phyloP scores from a whole-genome alignment of 1,140 invertebrate species.

The Bursaphelenchus mucronatus region DNA sequence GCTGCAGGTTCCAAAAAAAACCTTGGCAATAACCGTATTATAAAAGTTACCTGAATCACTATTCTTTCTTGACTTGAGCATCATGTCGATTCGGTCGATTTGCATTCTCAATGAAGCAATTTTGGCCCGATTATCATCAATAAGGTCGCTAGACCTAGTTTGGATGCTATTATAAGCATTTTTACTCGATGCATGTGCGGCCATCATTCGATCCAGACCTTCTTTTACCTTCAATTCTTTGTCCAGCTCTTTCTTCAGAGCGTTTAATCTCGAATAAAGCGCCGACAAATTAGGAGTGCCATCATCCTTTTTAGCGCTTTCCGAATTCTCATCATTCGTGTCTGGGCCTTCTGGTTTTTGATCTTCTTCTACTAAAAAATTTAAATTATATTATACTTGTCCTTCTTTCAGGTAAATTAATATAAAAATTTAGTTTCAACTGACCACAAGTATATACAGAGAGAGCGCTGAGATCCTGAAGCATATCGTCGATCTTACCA shows the following conservation, averaged over 20 bases:
- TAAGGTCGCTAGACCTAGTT: slow-evolving; percentile 32
- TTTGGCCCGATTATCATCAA: slow-evolving; percentile 52
- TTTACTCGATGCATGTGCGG: slow-evolving; percentile 25
- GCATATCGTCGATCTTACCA: no score
- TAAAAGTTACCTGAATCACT: slow-evolving; percentile 17
- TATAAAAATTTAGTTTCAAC: no score
- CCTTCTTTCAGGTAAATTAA: no score
- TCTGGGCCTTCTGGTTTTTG: not conserved
- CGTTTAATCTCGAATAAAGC: not conserved
- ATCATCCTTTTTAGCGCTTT: not conserved
- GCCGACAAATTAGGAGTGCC: not conserved
- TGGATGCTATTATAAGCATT: slow-evolving; percentile 35
- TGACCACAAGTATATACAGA: no score
- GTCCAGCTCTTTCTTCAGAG: slow-evolving; percentile 47
- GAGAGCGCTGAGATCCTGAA: no score
- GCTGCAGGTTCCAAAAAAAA: no score
- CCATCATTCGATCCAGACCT: slow-evolving; percentile 49
- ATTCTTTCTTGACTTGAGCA: slow-evolving; percentile 8
- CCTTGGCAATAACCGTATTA: not conserved
- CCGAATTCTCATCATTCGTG: slow-evolving; percentile 12
- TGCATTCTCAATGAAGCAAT: slow-evolving; percentile 55
- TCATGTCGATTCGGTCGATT: slow-evolving; percentile 44
- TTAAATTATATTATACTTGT: no score
- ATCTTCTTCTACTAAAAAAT: no score
- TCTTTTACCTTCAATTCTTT: slow-evolving; percentile 57